Base-by-base conservation (phyloP, 2,888 invertebrate genomes). In the Eupeodes luniger region DNA sequence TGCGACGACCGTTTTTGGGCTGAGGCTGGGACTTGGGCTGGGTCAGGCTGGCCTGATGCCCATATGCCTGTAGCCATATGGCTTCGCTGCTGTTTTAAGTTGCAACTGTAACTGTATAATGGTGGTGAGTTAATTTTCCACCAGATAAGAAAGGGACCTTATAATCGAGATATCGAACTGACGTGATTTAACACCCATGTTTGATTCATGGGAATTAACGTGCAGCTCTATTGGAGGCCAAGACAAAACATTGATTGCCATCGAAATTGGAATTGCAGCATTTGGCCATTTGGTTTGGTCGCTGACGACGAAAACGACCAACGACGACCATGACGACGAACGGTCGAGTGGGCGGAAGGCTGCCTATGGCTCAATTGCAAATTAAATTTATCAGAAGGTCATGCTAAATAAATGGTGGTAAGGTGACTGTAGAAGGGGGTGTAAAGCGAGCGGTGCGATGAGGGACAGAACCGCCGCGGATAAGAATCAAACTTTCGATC, bases 171-270 rank as follows among this genome's bases (percentile, higher is more conserved):
- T 87, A 76, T 53, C 76, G 70, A 67, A 66, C 66, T 70, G 86
- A 87, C 80, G 86, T 87, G 83, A 83, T 87, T 87, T 80, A 83
- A 87, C 86, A 87, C 86, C 86, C 74, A 70, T 79, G 67, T 67
- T 80, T 34, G 40, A 77, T 55, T 78, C 74, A 75, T 69, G 69
- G 75, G 84, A 79, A 84, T 77, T 83, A 83, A 83, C 72, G 78
- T 83, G 76, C 51, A 76, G 70, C 76, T 61, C 76, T 61, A 67
- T 85, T 85, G 81, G 78, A 85, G 85, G 86, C 86, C 86, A 80
- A 80, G 67, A 80, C 82, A 76, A 62, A 57, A 80, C 59, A 86
- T 53, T 79, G 82, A 79, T 86, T 75, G 62, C 51, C 74, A 78
- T 77, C 81, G 70, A 49, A 53, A 66, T 76, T 59, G 59, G 16